Conservation (phyloP, 2,888 invertebrate species). For the Troglohyphantes excavatus region DNA sequence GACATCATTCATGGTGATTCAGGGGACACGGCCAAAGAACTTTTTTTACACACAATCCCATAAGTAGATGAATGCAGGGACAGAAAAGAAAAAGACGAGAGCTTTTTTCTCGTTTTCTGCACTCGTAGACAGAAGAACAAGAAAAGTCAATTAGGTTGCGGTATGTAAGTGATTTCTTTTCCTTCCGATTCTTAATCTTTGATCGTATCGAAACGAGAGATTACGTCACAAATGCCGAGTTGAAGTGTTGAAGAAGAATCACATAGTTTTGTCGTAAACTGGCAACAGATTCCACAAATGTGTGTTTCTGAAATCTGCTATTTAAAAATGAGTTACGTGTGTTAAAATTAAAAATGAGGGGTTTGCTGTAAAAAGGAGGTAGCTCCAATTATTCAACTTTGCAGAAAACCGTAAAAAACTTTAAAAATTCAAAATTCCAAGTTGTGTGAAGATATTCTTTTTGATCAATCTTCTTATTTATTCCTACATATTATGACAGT, state of each 20-base stretch:
- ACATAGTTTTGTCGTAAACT: no score
- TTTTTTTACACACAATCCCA: background rate
- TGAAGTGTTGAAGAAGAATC: background rate
- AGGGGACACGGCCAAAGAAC: background rate
- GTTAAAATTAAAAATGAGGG: no score
- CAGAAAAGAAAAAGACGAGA: background rate
- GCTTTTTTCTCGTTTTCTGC: conserved; percentile 4
- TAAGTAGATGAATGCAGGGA: background rate
- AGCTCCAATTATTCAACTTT: no score
- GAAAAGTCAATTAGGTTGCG: conserved; percentile 59
- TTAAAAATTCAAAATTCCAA: no score
- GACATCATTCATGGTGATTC: background rate
- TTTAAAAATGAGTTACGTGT: no score
- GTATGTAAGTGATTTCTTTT: conserved; percentile 49
- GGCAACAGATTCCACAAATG: no score
- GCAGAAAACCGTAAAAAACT: no score
- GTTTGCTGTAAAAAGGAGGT: no score
- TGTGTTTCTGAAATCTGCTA: no score
- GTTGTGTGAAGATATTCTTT: no score
- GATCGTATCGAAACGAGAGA: background rate
- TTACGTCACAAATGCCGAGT: background rate
- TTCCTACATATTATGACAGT: no score
- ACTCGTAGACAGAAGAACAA: conserved; percentile 35
- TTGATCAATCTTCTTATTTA: no score
- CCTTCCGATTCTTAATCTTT: conserved; percentile 5